Evolutionary conservation across 2,888 invertebrate species (phyloP).

Genomic region (Spilarctia lutea): DNA sequence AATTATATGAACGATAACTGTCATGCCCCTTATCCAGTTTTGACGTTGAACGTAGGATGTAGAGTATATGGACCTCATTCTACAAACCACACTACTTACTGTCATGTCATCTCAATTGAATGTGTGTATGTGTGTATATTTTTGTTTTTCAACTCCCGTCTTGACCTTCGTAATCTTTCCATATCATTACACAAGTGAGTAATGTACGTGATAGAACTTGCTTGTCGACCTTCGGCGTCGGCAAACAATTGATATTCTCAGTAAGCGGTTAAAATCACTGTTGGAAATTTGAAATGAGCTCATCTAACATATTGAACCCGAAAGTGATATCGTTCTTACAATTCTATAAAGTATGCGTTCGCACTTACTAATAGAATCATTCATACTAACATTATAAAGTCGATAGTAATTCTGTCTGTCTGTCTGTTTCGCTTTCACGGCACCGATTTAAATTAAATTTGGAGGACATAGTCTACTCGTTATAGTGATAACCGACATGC

Average conservation of each 20-base stretch:
- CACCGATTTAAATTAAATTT: too few species aligned
- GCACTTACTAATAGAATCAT: too few species aligned
- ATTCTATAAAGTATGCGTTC: not conserved
- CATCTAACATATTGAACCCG: not conserved
- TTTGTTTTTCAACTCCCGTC: conserved; percentile 8
- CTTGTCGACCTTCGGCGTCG: not conserved
- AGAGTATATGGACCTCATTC: not conserved
- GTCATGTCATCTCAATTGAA: not conserved
- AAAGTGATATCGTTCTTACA: not conserved
- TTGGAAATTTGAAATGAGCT: not conserved
- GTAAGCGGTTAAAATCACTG: not conserved
- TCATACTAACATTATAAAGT: too few species aligned
- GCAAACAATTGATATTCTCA: not conserved
- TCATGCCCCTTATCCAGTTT: not conserved
- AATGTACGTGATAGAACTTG: not conserved
- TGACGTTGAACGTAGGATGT: not conserved
- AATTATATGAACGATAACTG: not conserved
- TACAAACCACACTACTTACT: not conserved
- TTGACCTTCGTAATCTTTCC: conserved; percentile 13
- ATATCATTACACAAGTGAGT: conserved; percentile 10
- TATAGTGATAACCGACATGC: too few species aligned
- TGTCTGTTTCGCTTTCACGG: too few species aligned
- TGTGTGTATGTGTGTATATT: not conserved
- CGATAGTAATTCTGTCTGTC: too few species aligned
- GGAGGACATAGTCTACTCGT: too few species aligned